phyloP scores from a whole-genome alignment of 1,140 invertebrate genomes.

The Kradibia gibbosae region DNA sequence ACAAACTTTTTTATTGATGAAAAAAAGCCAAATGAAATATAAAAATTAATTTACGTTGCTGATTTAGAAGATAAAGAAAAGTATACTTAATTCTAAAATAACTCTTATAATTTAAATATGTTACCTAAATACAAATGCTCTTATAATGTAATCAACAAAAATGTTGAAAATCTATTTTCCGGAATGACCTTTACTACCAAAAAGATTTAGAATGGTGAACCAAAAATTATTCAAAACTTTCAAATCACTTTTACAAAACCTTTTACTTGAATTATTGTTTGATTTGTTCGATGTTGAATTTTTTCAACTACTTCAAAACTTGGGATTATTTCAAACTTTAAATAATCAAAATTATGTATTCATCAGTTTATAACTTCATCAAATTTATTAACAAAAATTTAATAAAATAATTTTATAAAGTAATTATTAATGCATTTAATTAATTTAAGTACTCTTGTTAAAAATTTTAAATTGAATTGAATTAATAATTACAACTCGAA shows the following conservation, averaged over 20 bases:
- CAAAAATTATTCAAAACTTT: conserved; percentile 46
- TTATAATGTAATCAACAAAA: conserved; percentile 1
- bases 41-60: too few species aligned
- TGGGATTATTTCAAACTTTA: conserved; percentile 24
- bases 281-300: conserved; percentile 40
- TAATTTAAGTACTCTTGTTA: neutral
- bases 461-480: neutral
- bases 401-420: neutral
- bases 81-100: too few species aligned
- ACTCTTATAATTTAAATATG: neutral
- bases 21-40: too few species aligned
- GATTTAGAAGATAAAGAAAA: too few species aligned
- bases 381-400: neutral
- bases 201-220: conserved; percentile 25
- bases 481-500: neutral
- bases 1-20: too few species aligned
- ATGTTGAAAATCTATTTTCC: neutral
- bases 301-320: conserved; percentile 41
- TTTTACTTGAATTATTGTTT: conserved; percentile 42
- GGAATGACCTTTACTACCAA: neutral
- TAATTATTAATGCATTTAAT: neutral
- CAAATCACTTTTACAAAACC: conserved; percentile 12
- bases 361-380: conserved; percentile 2
- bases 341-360: neutral
- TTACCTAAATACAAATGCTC: neutral